Base-by-base conservation (phyloP, 53 echinoderm and acorn worm species). In the Crossaster papposus region DNA sequence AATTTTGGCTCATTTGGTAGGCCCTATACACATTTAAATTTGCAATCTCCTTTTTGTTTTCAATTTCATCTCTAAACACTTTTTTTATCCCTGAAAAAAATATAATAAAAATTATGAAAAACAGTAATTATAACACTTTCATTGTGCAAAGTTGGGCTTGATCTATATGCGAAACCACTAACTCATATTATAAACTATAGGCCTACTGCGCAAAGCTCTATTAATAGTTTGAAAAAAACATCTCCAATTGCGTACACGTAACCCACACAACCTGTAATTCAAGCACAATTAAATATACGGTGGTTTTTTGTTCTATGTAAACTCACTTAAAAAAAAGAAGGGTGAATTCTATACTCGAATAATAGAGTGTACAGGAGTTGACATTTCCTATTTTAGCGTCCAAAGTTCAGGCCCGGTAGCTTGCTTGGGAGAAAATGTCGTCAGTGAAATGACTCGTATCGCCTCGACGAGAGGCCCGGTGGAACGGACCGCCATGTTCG, bases 401-500 rank as follows among this genome's bases (percentile, higher is more conserved):
- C 87, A 87, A 87, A 87, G 87, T 87, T 87, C 87, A 87, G 44
- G 62, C 37, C 38, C 87, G 87, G 76, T 87, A 77, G 87, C 87
- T 33, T 35, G 75, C 22, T 75, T 77, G 14, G 75, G 30, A 44
- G 44, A 44, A 72, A 82, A 72, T 85, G 85, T 85, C 85, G 72
- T 54, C 72, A 52, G 30, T 32, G 22, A 85, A 72, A 85, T 85
- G 85, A 85, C 50, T 72, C 85, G 73, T 51, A 72, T 30, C 72
- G 34, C 44, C 44, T 44, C 44, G 36, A 53, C 51, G 72, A 85
- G 72, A 85, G 72, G 72, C 72, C 85, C 72, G 6, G 54, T 44
- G 71, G 50, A 85, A 72, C 73, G 2, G 85, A 7, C 52, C 71
- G 54, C 85, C 73, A 63, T 73, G 77, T 35, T 77, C 62, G 87